Percentiles rank a stretch among this genome's conserved stretches.
phyloP scores from a whole-genome alignment of 53 echinoderm and acorn worm species.

The Apostichopus leukothele region DNA sequence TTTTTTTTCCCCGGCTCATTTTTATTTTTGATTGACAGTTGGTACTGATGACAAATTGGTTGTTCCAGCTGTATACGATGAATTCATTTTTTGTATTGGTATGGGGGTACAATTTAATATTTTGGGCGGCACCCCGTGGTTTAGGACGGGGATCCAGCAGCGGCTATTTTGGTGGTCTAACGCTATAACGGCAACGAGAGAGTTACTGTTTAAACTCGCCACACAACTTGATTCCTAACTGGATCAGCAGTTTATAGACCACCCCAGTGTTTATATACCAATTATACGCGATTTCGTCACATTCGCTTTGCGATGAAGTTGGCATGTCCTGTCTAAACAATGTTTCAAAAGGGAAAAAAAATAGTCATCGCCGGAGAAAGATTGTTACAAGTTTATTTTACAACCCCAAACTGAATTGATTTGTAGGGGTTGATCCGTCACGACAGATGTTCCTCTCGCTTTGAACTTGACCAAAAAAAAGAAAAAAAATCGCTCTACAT shows the following conservation, averaged over 20 bases:
- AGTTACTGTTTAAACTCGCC: conserved; percentile 76
- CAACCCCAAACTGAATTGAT: conserved; percentile 24
- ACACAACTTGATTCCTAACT: conserved; percentile 64
- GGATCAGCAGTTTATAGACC: conserved; percentile 59
- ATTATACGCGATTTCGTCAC: conserved; percentile 45
- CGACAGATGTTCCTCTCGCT: conserved; percentile 13
- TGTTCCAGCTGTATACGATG: conserved; percentile 49
- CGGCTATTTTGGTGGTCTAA: conserved; percentile 60
- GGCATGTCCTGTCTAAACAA: conserved; percentile 51
- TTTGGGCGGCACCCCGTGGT: conserved; percentile 42
- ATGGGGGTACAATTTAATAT: conserved; percentile 50
- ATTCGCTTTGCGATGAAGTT: conserved; percentile 39
- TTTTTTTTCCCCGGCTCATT: background rate
- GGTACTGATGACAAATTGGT: conserved; percentile 49
- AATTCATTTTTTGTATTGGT: conserved; percentile 8
- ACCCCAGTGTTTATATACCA: conserved; percentile 71
- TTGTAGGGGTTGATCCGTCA: conserved; percentile 26
- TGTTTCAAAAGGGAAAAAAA: conserved; percentile 25
- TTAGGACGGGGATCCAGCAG: conserved; percentile 20
- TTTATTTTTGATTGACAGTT: conserved; percentile 45
- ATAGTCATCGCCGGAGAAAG: background rate
- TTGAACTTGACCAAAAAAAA: conserved; percentile 26
- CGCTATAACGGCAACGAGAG: conserved; percentile 47
- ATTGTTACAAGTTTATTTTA: conserved; percentile 48
- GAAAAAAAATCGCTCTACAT: background rate